Base-by-base conservation (phyloP, 2,113 vertebrate species). In the Gallinago jamesoni region DNA sequence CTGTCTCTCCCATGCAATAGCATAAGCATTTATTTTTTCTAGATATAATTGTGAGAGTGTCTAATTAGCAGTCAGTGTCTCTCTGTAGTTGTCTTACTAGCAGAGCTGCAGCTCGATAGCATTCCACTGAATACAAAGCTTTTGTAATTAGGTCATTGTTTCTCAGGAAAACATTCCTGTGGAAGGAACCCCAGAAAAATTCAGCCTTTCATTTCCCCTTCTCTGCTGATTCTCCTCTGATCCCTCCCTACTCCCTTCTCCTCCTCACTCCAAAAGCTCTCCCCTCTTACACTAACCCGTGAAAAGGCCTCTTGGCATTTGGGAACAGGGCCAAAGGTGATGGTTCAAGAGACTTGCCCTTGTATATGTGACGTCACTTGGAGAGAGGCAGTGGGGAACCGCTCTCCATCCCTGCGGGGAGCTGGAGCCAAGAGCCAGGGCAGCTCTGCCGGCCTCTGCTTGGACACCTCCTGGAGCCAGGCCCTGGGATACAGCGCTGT, bases 401-500 rank as follows among this genome's bases (percentile, higher is more conserved):
- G 4, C 57, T 76, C 35, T 57, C 31, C 74, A 30, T 50, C 56
- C 31, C 90, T n/a, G 70, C 0, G 2, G n/a, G 50, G 64, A 84
- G 55, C 56, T 23, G 55, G 55, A 89, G 64, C 81, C 77, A 77
- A 69, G 87, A 35, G 55, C 62, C 6, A 6, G 67, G 53, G 48
- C 39, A 73, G 50, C 27, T 43, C 19, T 14, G 2, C 35, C 84
- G 87, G 48, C 48, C 52, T 45, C 27, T 3, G 4, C 21, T 19
- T 15, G 60, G 69, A 25, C 47, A 81, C 39, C 41, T 43, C 41
- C 41, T 9, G 41, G 25, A 74, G 55, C 68, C 37, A 57, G 59
- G 24, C 27, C 3, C 0, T 41, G 64, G 33, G 24, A 81, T 14
- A 47, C 0, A 1, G 31, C 0, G 0, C 45, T 77, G 56, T n/a